A percentile compares a stretch with the other conserved stretches of the same genome.
Conservation (phyloP, 2,797 vertebrate species). For the Alauda arvensis region DNA sequence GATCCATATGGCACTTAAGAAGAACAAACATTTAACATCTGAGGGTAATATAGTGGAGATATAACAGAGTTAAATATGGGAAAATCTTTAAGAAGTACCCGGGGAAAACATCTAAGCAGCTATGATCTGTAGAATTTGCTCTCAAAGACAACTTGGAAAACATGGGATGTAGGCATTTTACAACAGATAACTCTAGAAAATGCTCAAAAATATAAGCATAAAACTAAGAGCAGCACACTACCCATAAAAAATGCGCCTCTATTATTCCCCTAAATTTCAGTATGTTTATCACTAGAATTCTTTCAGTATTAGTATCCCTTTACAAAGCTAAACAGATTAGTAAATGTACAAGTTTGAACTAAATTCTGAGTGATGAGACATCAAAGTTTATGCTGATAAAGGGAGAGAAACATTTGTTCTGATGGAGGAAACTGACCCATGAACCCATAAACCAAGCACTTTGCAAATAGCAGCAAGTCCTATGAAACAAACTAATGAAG, state of each 20-base stretch:
- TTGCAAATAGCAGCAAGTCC: background rate
- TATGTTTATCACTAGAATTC: background rate
- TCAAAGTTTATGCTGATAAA: background rate
- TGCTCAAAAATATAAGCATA: background rate
- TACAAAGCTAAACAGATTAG: background rate
- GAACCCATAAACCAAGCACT: background rate
- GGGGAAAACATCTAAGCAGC: background rate
- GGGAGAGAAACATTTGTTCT: background rate
- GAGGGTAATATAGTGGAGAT: background rate
- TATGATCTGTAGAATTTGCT: background rate
- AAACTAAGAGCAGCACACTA: background rate
- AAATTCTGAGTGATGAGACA: background rate
- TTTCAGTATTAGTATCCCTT: background rate
- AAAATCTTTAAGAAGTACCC: background rate
- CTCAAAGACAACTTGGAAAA: background rate
- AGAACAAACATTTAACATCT: background rate
- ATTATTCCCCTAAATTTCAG: background rate
- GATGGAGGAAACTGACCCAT: background rate
- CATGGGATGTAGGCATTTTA: accelerated
- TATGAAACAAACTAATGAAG: background rate
- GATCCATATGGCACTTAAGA: background rate
- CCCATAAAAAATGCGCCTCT: background rate
- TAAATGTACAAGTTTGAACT: background rate
- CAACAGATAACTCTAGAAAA: background rate
- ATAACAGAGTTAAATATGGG: background rate